A percentile compares a stretch with the other conserved stretches of the same genome.
Evolutionary conservation across 1,140 invertebrate species (phyloP).

Genomic region (Lithobius niger): DNA sequence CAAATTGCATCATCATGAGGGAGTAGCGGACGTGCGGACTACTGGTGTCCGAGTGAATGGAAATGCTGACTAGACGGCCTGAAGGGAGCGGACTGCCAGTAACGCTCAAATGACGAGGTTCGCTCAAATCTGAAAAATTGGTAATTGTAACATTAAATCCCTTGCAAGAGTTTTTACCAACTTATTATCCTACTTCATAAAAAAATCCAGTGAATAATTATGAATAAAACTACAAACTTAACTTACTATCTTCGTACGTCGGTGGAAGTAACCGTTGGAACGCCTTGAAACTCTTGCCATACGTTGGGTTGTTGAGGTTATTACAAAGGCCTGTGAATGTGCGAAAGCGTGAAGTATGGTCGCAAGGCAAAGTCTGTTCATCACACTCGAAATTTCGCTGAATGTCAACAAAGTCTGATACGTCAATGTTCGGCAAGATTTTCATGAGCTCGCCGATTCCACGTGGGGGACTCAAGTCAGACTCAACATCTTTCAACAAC

Average conservation of each 20-base stretch:
- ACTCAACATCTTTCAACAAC: slow-evolving; percentile 33
- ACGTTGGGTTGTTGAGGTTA: slow-evolving; percentile 69
- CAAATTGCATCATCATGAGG: slow-evolving; percentile 38
- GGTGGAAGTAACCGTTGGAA: slow-evolving; percentile 73
- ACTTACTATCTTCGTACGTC: slow-evolving; percentile 69
- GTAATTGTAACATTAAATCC: no score
- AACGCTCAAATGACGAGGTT: slow-evolving; percentile 53
- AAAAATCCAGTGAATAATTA: slow-evolving; percentile 41
- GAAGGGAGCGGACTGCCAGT: slow-evolving; percentile 61
- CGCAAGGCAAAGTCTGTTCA: slow-evolving; percentile 48
- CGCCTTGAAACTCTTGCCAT: slow-evolving; percentile 69
- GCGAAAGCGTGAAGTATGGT: slow-evolving; percentile 63
- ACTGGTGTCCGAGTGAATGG: slow-evolving; percentile 76
- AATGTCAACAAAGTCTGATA: slow-evolving; percentile 33
- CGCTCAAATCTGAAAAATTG: slow-evolving; percentile 49
- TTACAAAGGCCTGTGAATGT: slow-evolving; percentile 79
- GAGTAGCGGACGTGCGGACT: slow-evolving; percentile 69
- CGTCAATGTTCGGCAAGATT: slow-evolving; percentile 35
- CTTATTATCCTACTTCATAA: no score
- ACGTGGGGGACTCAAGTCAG: slow-evolving; percentile 20
- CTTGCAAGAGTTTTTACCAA: no score
- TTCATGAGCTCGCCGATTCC: slow-evolving; percentile 33
- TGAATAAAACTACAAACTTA: slow-evolving; percentile 21
- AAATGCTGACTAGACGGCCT: slow-evolving; percentile 63
- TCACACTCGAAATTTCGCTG: slow-evolving; percentile 36